These are phyloP conservation scores for Rutilus rutilus DNA, from an alignment of 2,113 vertebrate species.

Conservation along the genomic window DNA sequence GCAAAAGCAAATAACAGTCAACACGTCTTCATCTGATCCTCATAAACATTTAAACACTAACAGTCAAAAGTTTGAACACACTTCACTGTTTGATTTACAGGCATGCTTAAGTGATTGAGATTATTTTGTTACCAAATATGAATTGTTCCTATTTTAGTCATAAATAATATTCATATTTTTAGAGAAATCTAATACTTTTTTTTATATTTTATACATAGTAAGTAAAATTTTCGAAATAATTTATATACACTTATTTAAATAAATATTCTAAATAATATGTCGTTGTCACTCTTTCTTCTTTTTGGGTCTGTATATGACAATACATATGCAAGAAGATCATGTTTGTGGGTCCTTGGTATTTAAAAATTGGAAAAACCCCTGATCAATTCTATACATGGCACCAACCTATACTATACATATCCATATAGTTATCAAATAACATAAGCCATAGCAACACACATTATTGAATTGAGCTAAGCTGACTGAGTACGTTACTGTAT, in stretches of 20 bases:
- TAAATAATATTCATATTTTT: too few relatives aligned
- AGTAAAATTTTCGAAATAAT: too few relatives aligned
- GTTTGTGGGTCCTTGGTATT: neutral
- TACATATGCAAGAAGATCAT: too few relatives aligned
- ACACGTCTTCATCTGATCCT: slow-evolving; percentile 22
- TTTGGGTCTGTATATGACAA: neutral
- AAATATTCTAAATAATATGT: too few relatives aligned
- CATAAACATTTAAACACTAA: slow-evolving; percentile 16
- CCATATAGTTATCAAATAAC: neutral
- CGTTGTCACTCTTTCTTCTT: neutral
- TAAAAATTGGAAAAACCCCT: neutral
- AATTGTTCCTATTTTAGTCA: too few relatives aligned
- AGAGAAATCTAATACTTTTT: too few relatives aligned
- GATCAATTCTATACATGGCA: neutral
- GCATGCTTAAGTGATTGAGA: neutral
- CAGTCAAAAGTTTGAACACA: neutral
- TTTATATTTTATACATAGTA: too few relatives aligned
- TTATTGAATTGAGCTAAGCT: neutral
- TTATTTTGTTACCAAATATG: neutral
- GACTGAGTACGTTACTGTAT: neutral
- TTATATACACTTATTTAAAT: too few relatives aligned
- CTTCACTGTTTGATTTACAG: neutral
- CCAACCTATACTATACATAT: neutral
- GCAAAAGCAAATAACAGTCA: slow-evolving; percentile 36
- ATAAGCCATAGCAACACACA: neutral